A percentile compares a stretch with the other conserved stretches of the same genome.
Evolutionary conservation across 2,113 vertebrate species (phyloP).

Genomic region (Periophthalmus modestus): DNA sequence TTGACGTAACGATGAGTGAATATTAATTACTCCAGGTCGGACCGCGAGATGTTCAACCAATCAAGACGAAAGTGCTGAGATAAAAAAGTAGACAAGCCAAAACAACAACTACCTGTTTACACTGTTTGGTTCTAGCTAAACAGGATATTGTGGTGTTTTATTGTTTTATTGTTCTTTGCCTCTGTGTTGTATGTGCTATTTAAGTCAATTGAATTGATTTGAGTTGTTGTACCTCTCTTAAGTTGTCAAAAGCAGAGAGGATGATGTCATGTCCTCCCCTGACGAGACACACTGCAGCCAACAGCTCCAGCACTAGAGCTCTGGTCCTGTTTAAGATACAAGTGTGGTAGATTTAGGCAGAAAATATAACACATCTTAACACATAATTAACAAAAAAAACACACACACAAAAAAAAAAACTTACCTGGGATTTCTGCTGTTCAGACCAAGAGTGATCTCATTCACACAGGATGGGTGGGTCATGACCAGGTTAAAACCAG

Average conservation of each 20-base stretch:
- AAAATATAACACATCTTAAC: neutral
- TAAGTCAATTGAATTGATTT: too few relatives aligned
- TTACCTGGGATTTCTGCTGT: conserved; percentile 93
- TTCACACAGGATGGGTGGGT: conserved; percentile 93
- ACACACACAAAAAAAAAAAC: neutral
- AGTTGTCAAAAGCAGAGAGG: conserved; percentile 90
- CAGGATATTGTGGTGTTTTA: too few relatives aligned
- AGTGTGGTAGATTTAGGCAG: neutral
- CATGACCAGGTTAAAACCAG: conserved; percentile 96
- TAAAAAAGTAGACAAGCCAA: too few relatives aligned
- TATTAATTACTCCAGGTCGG: too few relatives aligned
- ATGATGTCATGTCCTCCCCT: conserved; percentile 95
- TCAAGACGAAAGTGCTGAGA: too few relatives aligned
- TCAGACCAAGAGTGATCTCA: conserved; percentile 94
- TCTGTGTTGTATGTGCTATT: too few relatives aligned
- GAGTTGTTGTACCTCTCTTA: conserved; percentile 84
- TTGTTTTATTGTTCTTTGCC: too few relatives aligned
- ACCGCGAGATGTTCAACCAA: too few relatives aligned
- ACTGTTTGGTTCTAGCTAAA: too few relatives aligned
- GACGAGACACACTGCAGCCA: conserved; percentile 93
- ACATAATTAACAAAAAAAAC: neutral
- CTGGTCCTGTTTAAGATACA: conserved; percentile 83
- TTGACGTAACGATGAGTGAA: too few relatives aligned
- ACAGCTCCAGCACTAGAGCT: conserved; percentile 90
- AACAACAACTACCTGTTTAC: neutral